Base-by-base conservation (phyloP, 2,113 vertebrate genomes). In the Lipotes vexillifer region DNA sequence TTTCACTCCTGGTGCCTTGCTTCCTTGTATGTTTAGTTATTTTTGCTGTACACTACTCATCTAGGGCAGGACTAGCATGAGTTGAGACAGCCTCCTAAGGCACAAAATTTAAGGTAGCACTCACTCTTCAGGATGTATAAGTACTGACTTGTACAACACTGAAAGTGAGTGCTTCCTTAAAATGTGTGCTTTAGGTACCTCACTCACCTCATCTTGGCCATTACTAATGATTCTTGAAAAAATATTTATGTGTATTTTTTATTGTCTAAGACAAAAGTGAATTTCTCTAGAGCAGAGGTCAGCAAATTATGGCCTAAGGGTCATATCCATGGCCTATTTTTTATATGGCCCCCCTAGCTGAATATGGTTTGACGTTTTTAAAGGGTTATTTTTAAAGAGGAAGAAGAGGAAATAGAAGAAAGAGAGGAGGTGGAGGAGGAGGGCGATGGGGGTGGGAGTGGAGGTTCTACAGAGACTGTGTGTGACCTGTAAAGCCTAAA, bases 151-250 rank as follows among this genome's bases (percentile, higher is more conserved):
- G 41, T 18, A 29, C 49, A 55, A 6, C 25, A 52, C 52, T 88
- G 15, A 77, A 61, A 74, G 61, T 63, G 29, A 71, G 0, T 18
- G 17, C 5, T 21, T 90, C 20, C 13, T 65, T 52, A 49, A 86
- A 83, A 85, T 83, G n/a, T 88, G 33, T 66, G 44, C 38, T 10
- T 72, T 49, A 65, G 25, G 23, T 2, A 44, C 21, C n/a, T 87
- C 71, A 44, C 14, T 95, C 63, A 57, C 23, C 38, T 96, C 38
- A 71, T 20, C 77, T 74, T 29, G 29, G 1, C n/a, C 55, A 29
- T 89, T 95, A 69, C 5, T 88, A 68, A 94, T 94, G 77, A 80
- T 66, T 95, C n/a, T 55, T 68, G 8, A 44, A 49, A 96, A 90
- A 44, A 6, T 36, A 29, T 41, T 78, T 87, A 25, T 55, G 10